Conservation (phyloP, 2,888 invertebrate species). For the Chaitophorus viminalis region DNA sequence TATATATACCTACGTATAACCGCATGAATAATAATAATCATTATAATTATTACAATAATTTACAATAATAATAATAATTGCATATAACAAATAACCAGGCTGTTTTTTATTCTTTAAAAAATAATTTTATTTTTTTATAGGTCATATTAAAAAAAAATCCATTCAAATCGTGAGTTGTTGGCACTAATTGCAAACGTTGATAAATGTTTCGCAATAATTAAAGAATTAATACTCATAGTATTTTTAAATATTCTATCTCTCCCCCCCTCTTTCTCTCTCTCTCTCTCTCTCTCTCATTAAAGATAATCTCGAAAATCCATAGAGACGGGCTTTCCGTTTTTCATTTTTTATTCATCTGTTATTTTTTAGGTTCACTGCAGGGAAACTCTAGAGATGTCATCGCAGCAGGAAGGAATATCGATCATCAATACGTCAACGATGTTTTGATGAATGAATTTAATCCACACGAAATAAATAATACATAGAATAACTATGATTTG, state of each 20-base stretch:
- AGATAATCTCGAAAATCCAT: too few relatives aligned
- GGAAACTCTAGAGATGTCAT: neutral
- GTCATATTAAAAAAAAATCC: neutral
- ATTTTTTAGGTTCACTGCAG: neutral
- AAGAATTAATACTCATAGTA: too few relatives aligned
- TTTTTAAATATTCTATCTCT: neutral
- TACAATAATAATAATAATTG: too few relatives aligned
- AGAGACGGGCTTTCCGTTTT: too few relatives aligned
- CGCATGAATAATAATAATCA: too few relatives aligned
- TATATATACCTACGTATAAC: too few relatives aligned
- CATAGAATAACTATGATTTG: neutral
- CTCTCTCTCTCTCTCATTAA: too few relatives aligned
- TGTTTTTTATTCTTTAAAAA: too few relatives aligned
- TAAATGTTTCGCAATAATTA: neutral
- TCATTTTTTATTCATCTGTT: too few relatives aligned
- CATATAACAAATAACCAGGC: too few relatives aligned
- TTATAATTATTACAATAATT: too few relatives aligned
- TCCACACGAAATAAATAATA: neutral
- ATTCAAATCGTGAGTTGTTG: neutral
- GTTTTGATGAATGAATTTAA: neutral
- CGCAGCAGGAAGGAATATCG: neutral
- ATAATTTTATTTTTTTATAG: neutral
- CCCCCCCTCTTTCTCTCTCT: too few relatives aligned
- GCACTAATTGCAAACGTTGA: neutral
- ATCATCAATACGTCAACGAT: neutral